These are phyloP conservation scores for Aviceda subcristata DNA, from an alignment of 2,113 vertebrate species.

Conservation along the genomic window DNA sequence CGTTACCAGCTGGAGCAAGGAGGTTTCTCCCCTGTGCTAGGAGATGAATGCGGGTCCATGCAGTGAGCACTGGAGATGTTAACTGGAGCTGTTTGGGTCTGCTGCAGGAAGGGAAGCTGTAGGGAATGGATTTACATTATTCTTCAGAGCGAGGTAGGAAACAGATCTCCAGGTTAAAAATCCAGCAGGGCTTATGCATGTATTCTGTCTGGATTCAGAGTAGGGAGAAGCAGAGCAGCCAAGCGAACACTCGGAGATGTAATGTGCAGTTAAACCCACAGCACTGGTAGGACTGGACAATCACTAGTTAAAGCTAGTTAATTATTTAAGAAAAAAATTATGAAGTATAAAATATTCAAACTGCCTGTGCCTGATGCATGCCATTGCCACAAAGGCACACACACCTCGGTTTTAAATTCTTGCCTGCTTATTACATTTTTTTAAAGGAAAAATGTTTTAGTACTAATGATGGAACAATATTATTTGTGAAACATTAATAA, in stretches of 20 bases:
- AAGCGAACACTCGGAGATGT: neutral
- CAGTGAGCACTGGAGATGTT: neutral
- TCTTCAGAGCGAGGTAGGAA: neutral
- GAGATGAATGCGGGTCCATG: neutral
- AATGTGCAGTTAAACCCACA: neutral
- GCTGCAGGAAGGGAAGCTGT: neutral
- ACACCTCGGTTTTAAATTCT: conserved; percentile 3
- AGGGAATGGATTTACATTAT: neutral
- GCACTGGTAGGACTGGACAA: neutral
- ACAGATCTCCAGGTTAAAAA: neutral
- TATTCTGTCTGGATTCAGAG: neutral
- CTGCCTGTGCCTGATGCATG: neutral
- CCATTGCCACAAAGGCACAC: neutral
- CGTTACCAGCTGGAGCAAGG: neutral
- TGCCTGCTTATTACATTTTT: neutral
- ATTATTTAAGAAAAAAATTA: conserved; percentile 55
- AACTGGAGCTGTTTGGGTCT: neutral
- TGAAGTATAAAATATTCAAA: conserved; percentile 62
- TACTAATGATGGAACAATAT: neutral
- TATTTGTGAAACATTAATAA: neutral
- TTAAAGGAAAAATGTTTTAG: neutral
- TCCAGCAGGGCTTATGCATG: neutral
- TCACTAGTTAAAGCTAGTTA: conserved; percentile 41
- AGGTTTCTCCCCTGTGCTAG: neutral
- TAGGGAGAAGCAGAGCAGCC: neutral